phyloP scores from a whole-genome alignment of 2,797 vertebrate species.

The Ara ararauna region DNA sequence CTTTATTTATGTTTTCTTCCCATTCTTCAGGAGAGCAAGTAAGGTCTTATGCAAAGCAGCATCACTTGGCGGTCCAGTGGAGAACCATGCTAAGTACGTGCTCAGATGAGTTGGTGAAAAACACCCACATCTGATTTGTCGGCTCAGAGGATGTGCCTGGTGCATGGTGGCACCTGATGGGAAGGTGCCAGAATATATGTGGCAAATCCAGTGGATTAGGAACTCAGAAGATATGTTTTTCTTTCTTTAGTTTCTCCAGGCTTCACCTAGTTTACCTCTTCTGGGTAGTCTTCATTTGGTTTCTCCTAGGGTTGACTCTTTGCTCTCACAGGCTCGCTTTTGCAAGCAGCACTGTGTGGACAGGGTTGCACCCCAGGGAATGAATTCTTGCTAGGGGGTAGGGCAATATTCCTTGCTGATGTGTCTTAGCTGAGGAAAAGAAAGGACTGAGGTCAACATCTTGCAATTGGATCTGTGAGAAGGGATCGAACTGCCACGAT shows the following conservation, averaged over 20 bases:
- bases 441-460: neutral
- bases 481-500: neutral
- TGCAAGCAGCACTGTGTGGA: neutral
- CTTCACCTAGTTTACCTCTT: neutral
- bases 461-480: neutral
- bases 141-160: neutral
- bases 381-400: neutral
- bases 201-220: neutral
- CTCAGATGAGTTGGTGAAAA: neutral
- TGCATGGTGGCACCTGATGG: neutral
- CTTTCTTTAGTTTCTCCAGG: neutral
- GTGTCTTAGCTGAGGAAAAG: neutral
- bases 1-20: neutral
- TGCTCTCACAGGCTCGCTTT: neutral
- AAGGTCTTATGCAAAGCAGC: neutral
- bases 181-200: neutral
- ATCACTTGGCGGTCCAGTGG: neutral
- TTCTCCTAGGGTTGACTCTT: neutral
- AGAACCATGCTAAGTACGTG: neutral
- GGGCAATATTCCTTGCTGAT: neutral
- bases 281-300: accelerated
- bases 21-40: neutral
- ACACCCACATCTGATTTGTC: neutral
- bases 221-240: neutral
- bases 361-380: neutral